Evolutionary conservation across 2,888 invertebrate genomes (phyloP).

Genomic region (Drosophila robusta): DNA sequence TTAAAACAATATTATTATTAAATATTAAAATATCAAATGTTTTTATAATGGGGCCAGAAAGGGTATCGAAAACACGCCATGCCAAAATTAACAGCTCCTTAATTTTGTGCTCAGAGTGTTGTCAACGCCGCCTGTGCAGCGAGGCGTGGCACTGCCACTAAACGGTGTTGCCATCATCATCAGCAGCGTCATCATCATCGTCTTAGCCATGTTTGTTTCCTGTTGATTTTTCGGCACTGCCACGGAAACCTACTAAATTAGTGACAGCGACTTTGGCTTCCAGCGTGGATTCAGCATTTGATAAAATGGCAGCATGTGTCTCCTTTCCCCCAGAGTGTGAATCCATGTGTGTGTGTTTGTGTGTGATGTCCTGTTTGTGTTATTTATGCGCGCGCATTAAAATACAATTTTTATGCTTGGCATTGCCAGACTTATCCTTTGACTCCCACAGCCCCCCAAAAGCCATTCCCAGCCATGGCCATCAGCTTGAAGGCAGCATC

Average conservation of each 20-base stretch:
- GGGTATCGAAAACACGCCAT: constrained; percentile 3
- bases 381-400: constrained; percentile 80
- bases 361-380: constrained; percentile 69
- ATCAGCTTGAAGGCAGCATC: constrained; percentile 57
- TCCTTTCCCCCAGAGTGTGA: constrained; percentile 26
- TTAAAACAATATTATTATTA: too few relatives aligned
- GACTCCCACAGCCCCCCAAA: constrained; percentile 39
- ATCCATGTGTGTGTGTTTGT: constrained; percentile 24
- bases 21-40: too few relatives aligned
- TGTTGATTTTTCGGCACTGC: constrained; percentile 78
- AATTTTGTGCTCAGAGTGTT: constrained; percentile 38
- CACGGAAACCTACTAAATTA: constrained; percentile 74
- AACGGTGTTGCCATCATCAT: constrained; percentile 55
- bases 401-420: constrained; percentile 80
- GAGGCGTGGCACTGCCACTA: constrained; percentile 67
- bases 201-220: constrained; percentile 73
- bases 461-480: constrained; percentile 3
- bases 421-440: constrained; percentile 79
- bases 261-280: constrained; percentile 68
- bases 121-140: constrained; percentile 69
- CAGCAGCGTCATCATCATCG: constrained; percentile 24
- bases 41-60: too few relatives aligned
- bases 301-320: constrained; percentile 63
- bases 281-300: constrained; percentile 69
- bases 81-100: not conserved